These are phyloP conservation scores for Caenorhabditis latens DNA, from an alignment of 1,140 invertebrate genomes.

Conservation along the genomic window DNA sequence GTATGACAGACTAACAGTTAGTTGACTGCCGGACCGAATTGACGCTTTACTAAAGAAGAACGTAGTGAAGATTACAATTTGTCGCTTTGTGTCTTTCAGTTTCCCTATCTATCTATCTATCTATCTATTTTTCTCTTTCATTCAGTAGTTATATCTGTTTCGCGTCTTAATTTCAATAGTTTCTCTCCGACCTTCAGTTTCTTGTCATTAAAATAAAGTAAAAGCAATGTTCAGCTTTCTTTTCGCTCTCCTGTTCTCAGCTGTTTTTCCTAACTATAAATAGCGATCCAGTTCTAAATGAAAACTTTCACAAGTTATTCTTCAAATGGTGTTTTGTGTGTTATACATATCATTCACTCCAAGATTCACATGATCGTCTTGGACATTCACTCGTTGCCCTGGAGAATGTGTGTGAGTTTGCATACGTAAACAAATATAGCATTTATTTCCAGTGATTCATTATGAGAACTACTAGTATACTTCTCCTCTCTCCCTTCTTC, in stretches of 20 bases:
- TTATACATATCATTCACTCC: no score
- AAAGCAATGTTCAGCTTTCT: background rate
- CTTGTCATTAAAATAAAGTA: background rate
- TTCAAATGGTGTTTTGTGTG: background rate
- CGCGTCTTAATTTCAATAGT: background rate
- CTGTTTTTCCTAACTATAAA: background rate
- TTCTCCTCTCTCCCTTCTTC: background rate
- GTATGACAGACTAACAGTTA: background rate
- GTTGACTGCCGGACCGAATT: conserved; percentile 7
- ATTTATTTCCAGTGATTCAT: background rate
- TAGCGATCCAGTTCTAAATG: background rate
- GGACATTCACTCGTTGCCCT: background rate
- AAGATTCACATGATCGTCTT: background rate
- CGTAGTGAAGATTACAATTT: conserved; percentile 13
- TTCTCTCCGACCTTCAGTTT: background rate
- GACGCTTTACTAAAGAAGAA: background rate
- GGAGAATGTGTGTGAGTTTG: background rate
- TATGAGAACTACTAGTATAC: background rate
- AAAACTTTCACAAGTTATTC: background rate
- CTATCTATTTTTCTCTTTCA: background rate
- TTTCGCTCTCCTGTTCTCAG: background rate
- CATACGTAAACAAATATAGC: background rate
- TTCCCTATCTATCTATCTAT: conserved; percentile 4
- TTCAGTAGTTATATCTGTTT: background rate
- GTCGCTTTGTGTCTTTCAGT: conserved; percentile 22